phyloP scores from a whole-genome alignment of 2,113 vertebrate species.

The Chamaetylas fuelleborni region DNA sequence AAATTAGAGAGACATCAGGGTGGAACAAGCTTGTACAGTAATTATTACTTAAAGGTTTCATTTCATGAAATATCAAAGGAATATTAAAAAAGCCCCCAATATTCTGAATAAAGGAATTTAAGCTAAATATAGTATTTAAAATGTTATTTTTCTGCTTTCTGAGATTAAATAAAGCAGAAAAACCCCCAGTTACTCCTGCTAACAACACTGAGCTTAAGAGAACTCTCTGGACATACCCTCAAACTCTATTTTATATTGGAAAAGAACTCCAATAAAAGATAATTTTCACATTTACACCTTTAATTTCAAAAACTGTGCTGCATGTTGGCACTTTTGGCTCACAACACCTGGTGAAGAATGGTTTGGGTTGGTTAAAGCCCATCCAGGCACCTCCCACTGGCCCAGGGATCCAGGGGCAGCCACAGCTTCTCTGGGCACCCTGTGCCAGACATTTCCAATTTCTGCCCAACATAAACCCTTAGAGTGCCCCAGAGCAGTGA shows the following conservation, averaged over 20 bases:
- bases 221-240: background rate
- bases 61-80: background rate
- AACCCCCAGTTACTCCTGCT: background rate
- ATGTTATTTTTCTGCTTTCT: background rate
- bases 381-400: background rate
- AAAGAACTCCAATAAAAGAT: background rate
- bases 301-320: background rate
- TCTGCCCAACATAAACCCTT: accelerated
- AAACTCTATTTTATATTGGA: background rate
- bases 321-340: background rate
- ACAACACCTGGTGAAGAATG: background rate
- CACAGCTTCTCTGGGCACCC: background rate
- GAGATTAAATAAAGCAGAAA: background rate
- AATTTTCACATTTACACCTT: background rate
- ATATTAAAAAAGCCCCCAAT: background rate
- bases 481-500: accelerated
- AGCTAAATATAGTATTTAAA: background rate
- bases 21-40: background rate
- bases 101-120: background rate
- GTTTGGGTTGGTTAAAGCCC: background rate
- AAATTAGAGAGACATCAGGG: background rate
- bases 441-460: background rate
- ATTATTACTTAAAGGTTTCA: background rate
- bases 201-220: background rate
- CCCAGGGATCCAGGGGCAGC: background rate